These are phyloP conservation scores for Piezodorus guildinii DNA, from an alignment of 1,140 invertebrate genomes.

Conservation along the genomic window DNA sequence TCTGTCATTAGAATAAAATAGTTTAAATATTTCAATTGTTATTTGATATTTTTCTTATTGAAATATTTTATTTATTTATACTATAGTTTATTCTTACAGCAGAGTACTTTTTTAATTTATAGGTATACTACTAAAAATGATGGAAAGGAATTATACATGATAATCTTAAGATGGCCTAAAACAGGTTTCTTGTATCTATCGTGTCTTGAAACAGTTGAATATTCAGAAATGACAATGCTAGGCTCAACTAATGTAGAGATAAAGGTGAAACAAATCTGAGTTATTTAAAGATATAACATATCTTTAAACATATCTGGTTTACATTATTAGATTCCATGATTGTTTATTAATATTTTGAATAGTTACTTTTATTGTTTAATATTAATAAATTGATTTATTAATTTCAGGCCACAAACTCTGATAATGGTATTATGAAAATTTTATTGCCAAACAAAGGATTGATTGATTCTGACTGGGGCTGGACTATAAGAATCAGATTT, in stretches of 20 bases:
- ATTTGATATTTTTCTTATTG: too few relatives aligned
- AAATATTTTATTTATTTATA: too few relatives aligned
- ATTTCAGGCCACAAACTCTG: background rate
- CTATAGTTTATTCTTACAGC: too few relatives aligned
- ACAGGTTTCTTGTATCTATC: slow-evolving; percentile 7
- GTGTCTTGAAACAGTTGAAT: background rate
- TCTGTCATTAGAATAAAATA: too few relatives aligned
- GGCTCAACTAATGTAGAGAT: background rate
- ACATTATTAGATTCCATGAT: too few relatives aligned
- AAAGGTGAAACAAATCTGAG: background rate
- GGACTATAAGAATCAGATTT: slow-evolving; percentile 10
- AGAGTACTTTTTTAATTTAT: too few relatives aligned
- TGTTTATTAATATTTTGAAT: too few relatives aligned
- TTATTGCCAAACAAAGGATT: slow-evolving; percentile 14
- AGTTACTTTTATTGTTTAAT: too few relatives aligned
- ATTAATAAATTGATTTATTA: too few relatives aligned
- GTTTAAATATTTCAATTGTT: too few relatives aligned
- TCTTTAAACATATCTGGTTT: too few relatives aligned
- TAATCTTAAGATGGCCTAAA: slow-evolving; percentile 21
- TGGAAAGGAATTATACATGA: slow-evolving; percentile 10
- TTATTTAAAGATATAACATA: too few relatives aligned
- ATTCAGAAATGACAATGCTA: background rate
- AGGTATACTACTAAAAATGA: slow-evolving; percentile 31
- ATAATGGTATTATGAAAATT: background rate
- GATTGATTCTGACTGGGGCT: slow-evolving; percentile 1